phyloP scores from a whole-genome alignment of 2,113 vertebrate species.

The Daphoenositta chrysoptera region DNA sequence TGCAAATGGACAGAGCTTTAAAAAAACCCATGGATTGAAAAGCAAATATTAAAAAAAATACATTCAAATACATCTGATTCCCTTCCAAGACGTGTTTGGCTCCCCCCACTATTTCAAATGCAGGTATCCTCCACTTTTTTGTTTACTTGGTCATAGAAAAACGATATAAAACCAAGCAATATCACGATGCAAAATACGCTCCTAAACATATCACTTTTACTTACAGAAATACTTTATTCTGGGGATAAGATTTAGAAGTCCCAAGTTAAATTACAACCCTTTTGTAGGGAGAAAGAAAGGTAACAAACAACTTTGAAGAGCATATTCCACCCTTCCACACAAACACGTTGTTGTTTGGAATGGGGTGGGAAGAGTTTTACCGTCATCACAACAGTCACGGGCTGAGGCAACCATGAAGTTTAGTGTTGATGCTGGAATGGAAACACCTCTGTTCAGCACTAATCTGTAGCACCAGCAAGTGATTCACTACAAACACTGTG shows the following conservation, averaged over 20 bases:
- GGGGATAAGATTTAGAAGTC: not conserved
- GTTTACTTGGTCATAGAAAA: not conserved
- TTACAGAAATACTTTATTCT: not conserved
- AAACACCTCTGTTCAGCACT: slow-evolving; percentile 14
- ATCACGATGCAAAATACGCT: not conserved
- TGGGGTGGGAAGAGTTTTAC: not conserved
- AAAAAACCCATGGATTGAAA: not conserved
- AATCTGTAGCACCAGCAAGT: not conserved
- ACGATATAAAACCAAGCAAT: not conserved
- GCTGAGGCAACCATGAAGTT: slow-evolving; percentile 10
- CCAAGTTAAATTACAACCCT: not conserved
- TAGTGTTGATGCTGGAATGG: not conserved
- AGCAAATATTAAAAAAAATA: not conserved
- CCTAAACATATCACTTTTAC: not conserved
- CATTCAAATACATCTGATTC: not conserved
- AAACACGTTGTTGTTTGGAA: not conserved
- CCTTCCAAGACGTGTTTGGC: not conserved
- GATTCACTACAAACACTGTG: slow-evolving; percentile 26
- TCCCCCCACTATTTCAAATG: not conserved
- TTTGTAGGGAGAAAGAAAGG: not conserved
- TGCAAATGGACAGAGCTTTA: not conserved
- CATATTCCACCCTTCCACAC: not conserved
- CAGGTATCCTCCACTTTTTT: not conserved
- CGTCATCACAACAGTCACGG: not conserved
- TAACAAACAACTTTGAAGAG: not conserved